These are phyloP conservation scores for Merodon equestris DNA, from an alignment of 2,888 invertebrate species.

Conservation along the genomic window DNA sequence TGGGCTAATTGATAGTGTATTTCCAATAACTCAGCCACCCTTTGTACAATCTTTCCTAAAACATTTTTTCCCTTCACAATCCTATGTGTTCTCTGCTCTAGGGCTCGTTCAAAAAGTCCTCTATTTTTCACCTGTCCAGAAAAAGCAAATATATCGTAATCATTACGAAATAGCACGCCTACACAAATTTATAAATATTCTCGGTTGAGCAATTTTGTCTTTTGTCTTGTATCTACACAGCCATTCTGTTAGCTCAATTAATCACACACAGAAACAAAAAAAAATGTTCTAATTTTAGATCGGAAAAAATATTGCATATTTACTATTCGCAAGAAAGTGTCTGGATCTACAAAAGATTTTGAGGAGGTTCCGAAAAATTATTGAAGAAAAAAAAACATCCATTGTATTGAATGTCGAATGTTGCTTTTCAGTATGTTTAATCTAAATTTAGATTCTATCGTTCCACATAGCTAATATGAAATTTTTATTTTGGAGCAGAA, in stretches of 20 bases:
- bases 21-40: too few relatives aligned
- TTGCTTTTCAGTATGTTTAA: conserved; percentile 23
- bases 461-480: conserved; percentile 61
- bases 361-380: conserved; percentile 21
- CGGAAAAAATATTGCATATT: conserved; percentile 59
- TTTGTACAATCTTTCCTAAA: too few relatives aligned
- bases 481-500: conserved; percentile 53
- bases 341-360: conserved; percentile 23
- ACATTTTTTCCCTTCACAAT: too few relatives aligned
- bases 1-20: too few relatives aligned
- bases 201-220: too few relatives aligned
- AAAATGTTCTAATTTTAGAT: conserved; percentile 57
- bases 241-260: conserved; percentile 5
- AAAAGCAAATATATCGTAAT: too few relatives aligned
- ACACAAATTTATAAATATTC: too few relatives aligned
- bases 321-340: conserved; percentile 45
- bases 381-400: conserved; percentile 31
- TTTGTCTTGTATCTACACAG: too few relatives aligned
- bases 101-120: too few relatives aligned
- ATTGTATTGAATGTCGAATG: conserved; percentile 67
- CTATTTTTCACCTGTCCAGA: too few relatives aligned
- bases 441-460: conserved; percentile 62
- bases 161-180: too few relatives aligned
- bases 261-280: conserved; percentile 29
- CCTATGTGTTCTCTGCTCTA: too few relatives aligned